Evolutionary conservation across 2,797 vertebrate genomes (phyloP).

Genomic region (Parauchenoglanis punctatus): DNA sequence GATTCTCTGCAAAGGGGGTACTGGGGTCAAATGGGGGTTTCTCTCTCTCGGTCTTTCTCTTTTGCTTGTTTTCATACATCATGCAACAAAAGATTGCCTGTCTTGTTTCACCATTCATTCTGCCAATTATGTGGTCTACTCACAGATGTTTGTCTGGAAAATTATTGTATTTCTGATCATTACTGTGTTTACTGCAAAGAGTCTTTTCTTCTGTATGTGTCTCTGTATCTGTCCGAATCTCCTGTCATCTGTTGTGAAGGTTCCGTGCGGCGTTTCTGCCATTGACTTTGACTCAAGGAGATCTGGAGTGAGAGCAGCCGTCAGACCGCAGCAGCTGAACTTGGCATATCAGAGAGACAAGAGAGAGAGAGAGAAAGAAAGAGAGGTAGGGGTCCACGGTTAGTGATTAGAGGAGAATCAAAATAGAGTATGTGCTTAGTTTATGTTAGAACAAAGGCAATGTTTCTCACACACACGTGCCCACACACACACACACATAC

Average conservation of each 20-base stretch:
- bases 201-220: constrained; percentile 9
- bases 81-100: constrained; percentile 18
- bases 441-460: constrained; percentile 27
- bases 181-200: constrained; percentile 20
- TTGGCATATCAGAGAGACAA: constrained; percentile 62
- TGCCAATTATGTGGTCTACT: constrained; percentile 3
- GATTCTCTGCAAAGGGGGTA: constrained; percentile 21
- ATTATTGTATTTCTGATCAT: constrained; percentile 16
- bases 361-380: constrained; percentile 13
- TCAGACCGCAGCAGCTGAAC: constrained; percentile 69
- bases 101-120: constrained; percentile 16
- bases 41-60: background rate
- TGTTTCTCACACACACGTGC: background rate
- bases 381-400: background rate
- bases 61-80: constrained; percentile 21
- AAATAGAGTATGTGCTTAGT: constrained; percentile 10
- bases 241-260: constrained; percentile 41
- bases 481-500: background rate
- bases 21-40: background rate
- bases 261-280: constrained; percentile 65
- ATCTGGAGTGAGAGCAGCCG: constrained; percentile 55
- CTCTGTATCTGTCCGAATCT: background rate
- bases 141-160: constrained; percentile 28
- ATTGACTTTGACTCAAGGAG: constrained; percentile 75
- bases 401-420: constrained; percentile 29